Conservation (phyloP, 1,140 invertebrate genomes). For the Ceratina japonica region DNA sequence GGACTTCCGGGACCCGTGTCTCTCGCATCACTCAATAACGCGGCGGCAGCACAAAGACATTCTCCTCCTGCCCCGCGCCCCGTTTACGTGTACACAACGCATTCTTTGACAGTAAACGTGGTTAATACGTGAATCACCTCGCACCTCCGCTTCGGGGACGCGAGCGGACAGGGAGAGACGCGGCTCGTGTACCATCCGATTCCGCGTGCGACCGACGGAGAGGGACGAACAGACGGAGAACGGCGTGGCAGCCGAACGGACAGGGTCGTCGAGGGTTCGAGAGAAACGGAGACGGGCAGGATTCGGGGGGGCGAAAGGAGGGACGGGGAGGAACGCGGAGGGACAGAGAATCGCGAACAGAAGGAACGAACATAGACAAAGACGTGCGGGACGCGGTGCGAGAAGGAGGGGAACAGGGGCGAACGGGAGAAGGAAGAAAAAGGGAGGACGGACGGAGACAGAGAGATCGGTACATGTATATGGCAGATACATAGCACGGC, state of each 20-base stretch:
- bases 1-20: conserved; percentile 56
- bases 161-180: background rate
- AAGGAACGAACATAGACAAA: background rate
- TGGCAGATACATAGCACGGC: conserved; percentile 72
- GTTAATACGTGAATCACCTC: conserved; percentile 31
- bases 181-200: too few relatives aligned
- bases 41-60: conserved; percentile 60
- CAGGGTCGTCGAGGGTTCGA: background rate
- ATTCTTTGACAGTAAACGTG: conserved; percentile 50
- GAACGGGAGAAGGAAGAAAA: conserved; percentile 8
- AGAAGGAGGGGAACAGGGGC: background rate
- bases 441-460: conserved; percentile 52
- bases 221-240: background rate
- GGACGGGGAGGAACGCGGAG: background rate
- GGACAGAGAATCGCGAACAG: background rate
- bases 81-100: conserved; percentile 56
- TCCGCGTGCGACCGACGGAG: background rate
- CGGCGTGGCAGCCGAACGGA: conserved; percentile 15
- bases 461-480: conserved; percentile 62
- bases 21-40: conserved; percentile 56
- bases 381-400: background rate
- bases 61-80: conserved; percentile 7
- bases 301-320: background rate
- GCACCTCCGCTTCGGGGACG: background rate
- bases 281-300: background rate